phyloP scores from a whole-genome alignment of 2,888 invertebrate genomes.

The Ceriagrion tenellum region DNA sequence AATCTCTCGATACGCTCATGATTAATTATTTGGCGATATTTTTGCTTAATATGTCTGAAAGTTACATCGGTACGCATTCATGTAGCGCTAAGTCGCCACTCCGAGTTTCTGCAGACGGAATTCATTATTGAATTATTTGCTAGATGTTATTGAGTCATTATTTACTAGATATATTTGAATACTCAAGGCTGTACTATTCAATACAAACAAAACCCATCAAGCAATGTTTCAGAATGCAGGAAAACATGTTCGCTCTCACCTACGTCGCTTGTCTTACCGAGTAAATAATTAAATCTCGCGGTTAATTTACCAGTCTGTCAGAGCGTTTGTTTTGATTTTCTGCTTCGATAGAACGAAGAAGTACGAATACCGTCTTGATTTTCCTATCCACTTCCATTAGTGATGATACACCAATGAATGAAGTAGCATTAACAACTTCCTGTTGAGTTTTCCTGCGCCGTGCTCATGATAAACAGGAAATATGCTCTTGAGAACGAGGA shows the following conservation, averaged over 20 bases:
- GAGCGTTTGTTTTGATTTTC: neutral
- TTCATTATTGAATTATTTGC: too few species aligned
- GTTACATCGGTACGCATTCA: neutral
- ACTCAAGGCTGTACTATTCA: neutral
- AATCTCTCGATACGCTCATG: neutral
- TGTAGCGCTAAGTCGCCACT: neutral
- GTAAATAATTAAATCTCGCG: neutral
- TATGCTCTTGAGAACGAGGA: neutral
- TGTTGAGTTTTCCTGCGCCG: neutral
- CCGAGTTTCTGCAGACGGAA: too few species aligned
- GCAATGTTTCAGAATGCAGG: neutral
- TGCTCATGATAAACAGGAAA: neutral
- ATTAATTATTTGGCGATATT: neutral
- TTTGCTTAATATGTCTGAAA: neutral
- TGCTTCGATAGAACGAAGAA: neutral
- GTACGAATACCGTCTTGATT: neutral
- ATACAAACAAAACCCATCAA: neutral
- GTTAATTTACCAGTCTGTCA: neutral
- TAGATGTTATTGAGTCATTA: too few species aligned
- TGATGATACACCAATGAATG: neutral
- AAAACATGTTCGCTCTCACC: neutral
- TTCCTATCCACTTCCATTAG: neutral
- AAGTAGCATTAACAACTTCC: neutral
- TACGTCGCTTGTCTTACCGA: neutral
- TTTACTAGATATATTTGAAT: too few species aligned